phyloP scores from a whole-genome alignment of 2,888 invertebrate species.

The Luperina nickerlii region DNA sequence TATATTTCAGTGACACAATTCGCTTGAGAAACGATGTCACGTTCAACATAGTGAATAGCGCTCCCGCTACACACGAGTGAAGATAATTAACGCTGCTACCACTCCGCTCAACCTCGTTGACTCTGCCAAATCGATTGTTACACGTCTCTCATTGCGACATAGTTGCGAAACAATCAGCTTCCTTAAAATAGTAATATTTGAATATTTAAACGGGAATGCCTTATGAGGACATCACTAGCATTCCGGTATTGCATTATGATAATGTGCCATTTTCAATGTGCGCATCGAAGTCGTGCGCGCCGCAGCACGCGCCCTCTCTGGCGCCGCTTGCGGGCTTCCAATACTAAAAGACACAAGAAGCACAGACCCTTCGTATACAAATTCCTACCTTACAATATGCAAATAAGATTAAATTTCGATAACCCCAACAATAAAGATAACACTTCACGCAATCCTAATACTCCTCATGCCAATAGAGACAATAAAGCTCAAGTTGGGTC shows the following conservation, averaged over 20 bases:
- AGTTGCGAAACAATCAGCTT: conserved; percentile 72
- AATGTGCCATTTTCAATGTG: conserved; percentile 87
- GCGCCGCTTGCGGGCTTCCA: conserved; percentile 73
- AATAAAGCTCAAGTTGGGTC: conserved; percentile 72
- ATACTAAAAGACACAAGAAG: conserved; percentile 63
- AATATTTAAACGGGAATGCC: conserved; percentile 78
- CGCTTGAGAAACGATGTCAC: conserved; percentile 52
- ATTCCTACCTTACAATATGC: conserved; percentile 54
- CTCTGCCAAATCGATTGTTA: conserved; percentile 65
- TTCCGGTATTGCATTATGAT: conserved; percentile 88
- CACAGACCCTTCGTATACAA: conserved; percentile 38
- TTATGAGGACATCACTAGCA: conserved; percentile 83
- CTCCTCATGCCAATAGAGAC: conserved; percentile 71
- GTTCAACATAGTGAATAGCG: conserved; percentile 49
- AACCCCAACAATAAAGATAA: conserved; percentile 50
- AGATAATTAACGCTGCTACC: conserved; percentile 55
- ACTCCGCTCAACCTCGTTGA: conserved; percentile 48
- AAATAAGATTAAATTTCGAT: conserved; percentile 34
- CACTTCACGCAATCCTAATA: conserved; percentile 68
- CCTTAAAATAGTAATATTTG: conserved; percentile 76
- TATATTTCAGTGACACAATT: conserved; percentile 54
- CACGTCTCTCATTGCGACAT: conserved; percentile 57
- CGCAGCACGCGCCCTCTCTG: conserved; percentile 79
- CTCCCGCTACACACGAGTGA: conserved; percentile 49
- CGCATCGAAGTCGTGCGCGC: conserved; percentile 82